Base-by-base conservation (phyloP, 2,113 vertebrate species). In the Gnathonemus longibarbis region DNA sequence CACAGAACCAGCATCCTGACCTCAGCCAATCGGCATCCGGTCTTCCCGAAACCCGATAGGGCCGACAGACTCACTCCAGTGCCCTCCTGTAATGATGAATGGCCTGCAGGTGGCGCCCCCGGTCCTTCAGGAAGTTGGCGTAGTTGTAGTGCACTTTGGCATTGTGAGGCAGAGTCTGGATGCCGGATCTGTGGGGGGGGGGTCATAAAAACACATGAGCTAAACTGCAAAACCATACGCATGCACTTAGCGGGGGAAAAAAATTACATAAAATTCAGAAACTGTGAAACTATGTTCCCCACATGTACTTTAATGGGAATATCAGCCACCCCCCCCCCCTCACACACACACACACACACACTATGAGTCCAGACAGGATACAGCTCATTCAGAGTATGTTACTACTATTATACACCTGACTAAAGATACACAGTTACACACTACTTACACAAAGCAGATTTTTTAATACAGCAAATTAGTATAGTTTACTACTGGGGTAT, bases 71-170 rank as follows among this genome's bases (percentile, higher is more conserved):
- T 96, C 95, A 97, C 96, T 93, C 95, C 91, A 97, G 97, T 70
- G 98, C 97, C 0, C 96, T 97, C 93, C 95, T 97, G 95, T 99
- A 99, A 94, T 99, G 98, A 93, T 97, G 95, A 92, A 98, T 96
- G 0, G 98, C 98, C 93, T 98, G 97, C 48, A 92, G 17, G 9
- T 96, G 96, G 2, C 97, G 96, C 53, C 97, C 96, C 48, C 94
- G 96, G 94, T 99, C 98, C 91, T 99, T 99, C 93, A 99, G 96
- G 92, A 98, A 99, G 94, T 99, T 99, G 94, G 98, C 98, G 0
- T 98, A 99, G 96, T 99, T 99, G 95, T 99, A 99, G 93, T 99
- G 98, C 77, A 98, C 98, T 96, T 99, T 99, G 94, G 98, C 98
- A 0, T 99, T 99, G 94, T 98, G 98, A 90, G 98, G 98, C 92